phyloP scores from a whole-genome alignment of 2,888 invertebrate species.

The Amphiduros pacificus region DNA sequence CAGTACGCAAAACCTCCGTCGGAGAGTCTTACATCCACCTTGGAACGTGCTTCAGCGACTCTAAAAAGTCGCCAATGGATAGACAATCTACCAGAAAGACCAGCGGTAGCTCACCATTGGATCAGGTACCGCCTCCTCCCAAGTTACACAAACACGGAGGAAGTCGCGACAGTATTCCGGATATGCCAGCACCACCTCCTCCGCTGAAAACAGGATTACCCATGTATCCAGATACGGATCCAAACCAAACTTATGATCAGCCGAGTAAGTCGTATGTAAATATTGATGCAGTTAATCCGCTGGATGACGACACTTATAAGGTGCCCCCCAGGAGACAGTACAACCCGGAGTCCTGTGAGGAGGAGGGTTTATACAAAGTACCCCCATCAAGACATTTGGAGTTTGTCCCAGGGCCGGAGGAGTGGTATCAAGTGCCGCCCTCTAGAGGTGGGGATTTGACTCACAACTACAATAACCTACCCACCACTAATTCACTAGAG shows the following conservation, averaged over 20 bases:
- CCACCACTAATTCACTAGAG: no score
- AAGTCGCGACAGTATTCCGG: conserved; percentile 50
- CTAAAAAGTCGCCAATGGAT: not conserved
- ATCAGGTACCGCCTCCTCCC: conserved; percentile 13
- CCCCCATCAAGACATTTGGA: conserved; percentile 3
- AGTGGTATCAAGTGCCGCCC: not conserved
- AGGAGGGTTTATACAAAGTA: conserved; percentile 4
- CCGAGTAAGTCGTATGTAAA: conserved; percentile 6
- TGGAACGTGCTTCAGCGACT: not conserved
- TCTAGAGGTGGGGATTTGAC: not conserved
- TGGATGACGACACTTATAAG: not conserved
- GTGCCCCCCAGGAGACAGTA: not conserved
- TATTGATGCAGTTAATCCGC: conserved; percentile 1
- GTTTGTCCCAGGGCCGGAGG: not conserved
- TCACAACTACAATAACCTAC: not conserved
- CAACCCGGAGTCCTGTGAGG: not conserved
- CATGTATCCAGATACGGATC: not conserved
- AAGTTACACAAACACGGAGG: conserved; percentile 24
- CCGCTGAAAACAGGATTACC: conserved; percentile 30
- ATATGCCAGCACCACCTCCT: conserved; percentile 45
- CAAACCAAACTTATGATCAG: conserved; percentile 2
- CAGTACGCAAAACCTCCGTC: not conserved
- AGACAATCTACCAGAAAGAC: not conserved
- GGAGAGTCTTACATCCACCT: not conserved
- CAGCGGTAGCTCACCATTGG: not conserved